phyloP scores from a whole-genome alignment of 2,888 invertebrate genomes.

The Folsomia candida region DNA sequence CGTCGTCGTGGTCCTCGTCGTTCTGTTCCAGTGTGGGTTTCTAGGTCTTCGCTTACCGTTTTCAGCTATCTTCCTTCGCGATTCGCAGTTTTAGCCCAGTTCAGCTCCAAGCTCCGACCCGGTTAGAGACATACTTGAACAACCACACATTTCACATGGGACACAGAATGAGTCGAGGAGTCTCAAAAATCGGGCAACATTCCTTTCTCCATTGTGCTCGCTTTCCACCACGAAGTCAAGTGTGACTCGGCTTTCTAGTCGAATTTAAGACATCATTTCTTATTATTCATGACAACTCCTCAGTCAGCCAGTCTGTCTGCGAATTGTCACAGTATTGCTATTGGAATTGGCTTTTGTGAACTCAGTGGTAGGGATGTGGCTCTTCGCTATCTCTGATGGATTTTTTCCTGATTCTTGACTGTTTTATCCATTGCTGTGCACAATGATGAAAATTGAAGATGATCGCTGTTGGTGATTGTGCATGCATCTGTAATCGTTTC shows the following conservation, averaged over 20 bases:
- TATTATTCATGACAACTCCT: slow-evolving; percentile 35
- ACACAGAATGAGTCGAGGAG: neutral
- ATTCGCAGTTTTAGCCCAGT: slow-evolving; percentile 7
- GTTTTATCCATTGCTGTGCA: too few relatives aligned
- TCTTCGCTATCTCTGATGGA: too few relatives aligned
- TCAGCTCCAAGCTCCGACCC: neutral
- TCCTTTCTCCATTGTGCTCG: slow-evolving; percentile 13
- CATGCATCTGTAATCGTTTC: neutral
- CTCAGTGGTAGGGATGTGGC: neutral
- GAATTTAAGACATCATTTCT: slow-evolving; percentile 26
- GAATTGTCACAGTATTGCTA: neutral
- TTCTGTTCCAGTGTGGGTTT: too few relatives aligned
- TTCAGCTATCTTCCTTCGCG: neutral
- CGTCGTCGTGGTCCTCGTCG: too few relatives aligned
- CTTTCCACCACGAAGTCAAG: slow-evolving; percentile 2
- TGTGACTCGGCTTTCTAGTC: slow-evolving; percentile 21
- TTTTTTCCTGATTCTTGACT: too few relatives aligned
- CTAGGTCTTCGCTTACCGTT: neutral
- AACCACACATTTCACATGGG: neutral
- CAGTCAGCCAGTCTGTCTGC: too few relatives aligned
- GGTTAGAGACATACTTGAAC: neutral
- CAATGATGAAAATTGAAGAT: neutral
- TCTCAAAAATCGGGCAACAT: slow-evolving; percentile 2
- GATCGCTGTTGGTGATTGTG: neutral
- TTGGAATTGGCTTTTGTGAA: neutral